Base-by-base conservation (phyloP, 2,113 vertebrate genomes). In the Rhagologus leucostigma region DNA sequence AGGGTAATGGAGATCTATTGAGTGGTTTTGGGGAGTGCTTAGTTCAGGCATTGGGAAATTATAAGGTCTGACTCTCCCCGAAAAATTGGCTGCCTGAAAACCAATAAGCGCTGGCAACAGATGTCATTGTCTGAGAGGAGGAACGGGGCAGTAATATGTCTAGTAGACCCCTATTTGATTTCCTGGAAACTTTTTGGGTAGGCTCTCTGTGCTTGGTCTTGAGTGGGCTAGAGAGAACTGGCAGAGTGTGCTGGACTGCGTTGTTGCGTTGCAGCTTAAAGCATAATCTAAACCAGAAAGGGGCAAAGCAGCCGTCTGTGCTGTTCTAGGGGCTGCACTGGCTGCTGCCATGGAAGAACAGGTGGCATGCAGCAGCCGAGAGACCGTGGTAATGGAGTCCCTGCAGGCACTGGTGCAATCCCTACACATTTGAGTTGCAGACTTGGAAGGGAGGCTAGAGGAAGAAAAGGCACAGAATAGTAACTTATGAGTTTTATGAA, bases 301-400 rank as follows among this genome's bases (percentile, higher is more conserved):
- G 23, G 52, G 53, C 41, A 56, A 57, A 74, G 32, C 70, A 56
- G 53, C 32, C 7, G 11, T 20, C 32, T 21, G 32, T 56, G 23
- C 41, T 44, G 23, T 44, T 56, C 39, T 44, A 56, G 17, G 30
- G 30, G 32, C 39, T 73, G 52, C 5, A 1, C 4, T 74, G 32
- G 39, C 52, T 44, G 30, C 70, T 44, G 17, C 32, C 7, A 1
- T 35, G 23, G 41, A 56, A 56, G 32, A 74, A 74, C 3, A 0
- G 32, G 32, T 2, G 1, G 39, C 23, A 56, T 32, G 24, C 4
- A 1, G 32, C 17, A 74, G 53, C 17, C 1, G 0, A 44, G 32
- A 74, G 23, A 56, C 15, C 5, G 15, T 6, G 7, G 24, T 21
- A n/a, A 27, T 44, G 4, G 3, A 44, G 24, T 74, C 32, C 24